These are phyloP conservation scores for Agrilus mali DNA, from an alignment of 2,888 invertebrate species.

Conservation along the genomic window DNA sequence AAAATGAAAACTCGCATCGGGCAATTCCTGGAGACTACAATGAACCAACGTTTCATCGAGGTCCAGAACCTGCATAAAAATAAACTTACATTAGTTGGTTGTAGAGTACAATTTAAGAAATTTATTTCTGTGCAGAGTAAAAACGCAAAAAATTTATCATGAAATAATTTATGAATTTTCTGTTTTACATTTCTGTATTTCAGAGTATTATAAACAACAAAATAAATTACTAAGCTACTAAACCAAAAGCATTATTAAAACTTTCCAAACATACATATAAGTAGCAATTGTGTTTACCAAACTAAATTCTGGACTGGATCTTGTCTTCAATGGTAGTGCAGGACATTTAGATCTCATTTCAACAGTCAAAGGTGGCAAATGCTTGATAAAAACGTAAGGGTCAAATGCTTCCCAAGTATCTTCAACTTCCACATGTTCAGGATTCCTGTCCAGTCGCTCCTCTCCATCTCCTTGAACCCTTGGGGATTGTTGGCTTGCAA, in stretches of 20 bases:
- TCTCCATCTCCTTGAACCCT: conserved; percentile 17
- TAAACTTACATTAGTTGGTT: neutral
- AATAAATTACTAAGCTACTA: neutral
- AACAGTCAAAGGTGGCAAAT: conserved; percentile 68
- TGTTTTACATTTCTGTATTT: too few species aligned
- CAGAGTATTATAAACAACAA: too few species aligned
- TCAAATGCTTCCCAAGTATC: conserved; percentile 74
- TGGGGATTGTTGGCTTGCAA: conserved; percentile 22
- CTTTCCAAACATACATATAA: neutral
- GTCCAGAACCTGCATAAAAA: conserved; percentile 40
- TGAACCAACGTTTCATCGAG: conserved; percentile 91
- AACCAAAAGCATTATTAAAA: neutral
- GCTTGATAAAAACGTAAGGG: conserved; percentile 84
- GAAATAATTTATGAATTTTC: too few species aligned
- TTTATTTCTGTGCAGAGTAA: too few species aligned
- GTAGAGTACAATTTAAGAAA: too few species aligned
- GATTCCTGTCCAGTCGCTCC: conserved; percentile 28
- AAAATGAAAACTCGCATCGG: conserved; percentile 88
- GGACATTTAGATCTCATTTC: conserved; percentile 64
- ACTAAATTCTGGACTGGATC: conserved; percentile 88
- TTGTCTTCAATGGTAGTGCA: conserved; percentile 80
- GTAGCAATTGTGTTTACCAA: conserved; percentile 41
- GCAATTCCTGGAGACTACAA: conserved; percentile 82
- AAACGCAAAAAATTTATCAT: too few species aligned
- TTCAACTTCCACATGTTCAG: conserved; percentile 32